Percentiles rank a stretch among this genome's conserved stretches.
Conservation (phyloP, 2,888 invertebrate species). For the Sphaerophoria rueppellii region DNA sequence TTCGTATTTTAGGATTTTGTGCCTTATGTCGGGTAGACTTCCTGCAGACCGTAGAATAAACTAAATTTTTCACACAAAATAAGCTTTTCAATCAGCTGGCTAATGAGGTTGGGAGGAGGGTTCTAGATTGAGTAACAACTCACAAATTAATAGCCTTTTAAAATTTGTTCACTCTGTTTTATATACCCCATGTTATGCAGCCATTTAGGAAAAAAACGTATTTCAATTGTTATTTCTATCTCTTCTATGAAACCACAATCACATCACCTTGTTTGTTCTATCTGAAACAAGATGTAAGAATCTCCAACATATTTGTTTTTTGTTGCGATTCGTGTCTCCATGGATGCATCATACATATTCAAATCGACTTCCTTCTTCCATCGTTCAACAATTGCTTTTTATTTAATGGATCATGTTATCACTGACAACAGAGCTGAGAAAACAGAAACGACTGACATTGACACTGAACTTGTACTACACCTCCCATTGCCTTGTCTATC, state of each 20-base stretch:
- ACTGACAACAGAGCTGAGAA: not conserved
- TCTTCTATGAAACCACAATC: not conserved
- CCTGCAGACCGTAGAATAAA: too few species aligned
- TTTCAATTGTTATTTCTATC: too few species aligned
- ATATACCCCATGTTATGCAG: too few species aligned
- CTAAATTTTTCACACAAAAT: too few species aligned
- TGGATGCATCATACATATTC: slow-evolving; percentile 38
- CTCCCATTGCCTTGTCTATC: slow-evolving; percentile 40
- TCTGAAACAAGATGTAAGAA: slow-evolving; percentile 65
- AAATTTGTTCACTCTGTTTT: too few species aligned
- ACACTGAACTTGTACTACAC: slow-evolving; percentile 57
- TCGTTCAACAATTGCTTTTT: slow-evolving; percentile 1
- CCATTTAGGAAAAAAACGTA: too few species aligned
- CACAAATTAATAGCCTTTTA: too few species aligned
- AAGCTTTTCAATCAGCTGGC: too few species aligned
- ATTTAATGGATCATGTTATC: slow-evolving; percentile 31
- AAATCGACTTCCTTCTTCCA: slow-evolving; percentile 18
- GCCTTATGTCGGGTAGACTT: too few species aligned
- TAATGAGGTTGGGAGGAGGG: too few species aligned
- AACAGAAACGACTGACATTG: slow-evolving; percentile 55
- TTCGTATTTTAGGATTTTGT: too few species aligned
- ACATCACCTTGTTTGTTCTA: slow-evolving; percentile 33
- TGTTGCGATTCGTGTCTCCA: slow-evolving; percentile 36
- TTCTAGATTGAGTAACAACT: too few species aligned
- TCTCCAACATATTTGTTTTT: slow-evolving; percentile 30